Conservation (phyloP, 2,797 vertebrate species). For the Liparis tanakae region DNA sequence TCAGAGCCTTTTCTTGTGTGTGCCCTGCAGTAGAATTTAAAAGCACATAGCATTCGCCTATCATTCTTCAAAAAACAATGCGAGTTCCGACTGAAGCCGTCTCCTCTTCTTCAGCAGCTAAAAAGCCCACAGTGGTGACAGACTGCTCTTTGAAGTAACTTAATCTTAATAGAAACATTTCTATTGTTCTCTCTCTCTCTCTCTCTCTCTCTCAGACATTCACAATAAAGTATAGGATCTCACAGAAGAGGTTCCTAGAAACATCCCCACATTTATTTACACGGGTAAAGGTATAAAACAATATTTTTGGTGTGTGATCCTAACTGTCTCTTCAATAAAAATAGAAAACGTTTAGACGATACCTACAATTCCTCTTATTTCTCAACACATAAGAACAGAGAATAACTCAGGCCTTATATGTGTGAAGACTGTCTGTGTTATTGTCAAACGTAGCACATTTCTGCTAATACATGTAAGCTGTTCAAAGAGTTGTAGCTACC, state of each 20-base stretch:
- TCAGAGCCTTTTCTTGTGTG: conserved; percentile 35
- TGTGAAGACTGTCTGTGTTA: too few relatives aligned
- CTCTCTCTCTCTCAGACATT: conserved; percentile 7
- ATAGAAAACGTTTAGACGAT: neutral
- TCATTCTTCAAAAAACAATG: conserved; percentile 40
- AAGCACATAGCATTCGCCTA: conserved; percentile 36
- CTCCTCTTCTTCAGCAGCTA: conserved; percentile 30
- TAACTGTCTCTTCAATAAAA: neutral
- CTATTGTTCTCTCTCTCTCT: conserved; percentile 18
- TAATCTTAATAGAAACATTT: conserved; percentile 42
- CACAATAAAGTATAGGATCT: too few relatives aligned
- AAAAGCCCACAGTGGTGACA: conserved; percentile 33
- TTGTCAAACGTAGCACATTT: neutral
- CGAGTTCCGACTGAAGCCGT: conserved; percentile 34
- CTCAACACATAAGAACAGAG: neutral
- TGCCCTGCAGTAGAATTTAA: conserved; percentile 30
- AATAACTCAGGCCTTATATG: neutral
- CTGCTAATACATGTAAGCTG: neutral
- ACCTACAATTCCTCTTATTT: neutral
- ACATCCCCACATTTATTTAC: conserved; percentile 1
- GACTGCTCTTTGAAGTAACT: conserved; percentile 42
- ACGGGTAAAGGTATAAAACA: neutral
- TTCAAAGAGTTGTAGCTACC: neutral
- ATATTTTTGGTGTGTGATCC: neutral
- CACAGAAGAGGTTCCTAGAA: conserved; percentile 3